Base-by-base conservation (phyloP, 2,797 vertebrate genomes). In the Lithobates pipiens region DNA sequence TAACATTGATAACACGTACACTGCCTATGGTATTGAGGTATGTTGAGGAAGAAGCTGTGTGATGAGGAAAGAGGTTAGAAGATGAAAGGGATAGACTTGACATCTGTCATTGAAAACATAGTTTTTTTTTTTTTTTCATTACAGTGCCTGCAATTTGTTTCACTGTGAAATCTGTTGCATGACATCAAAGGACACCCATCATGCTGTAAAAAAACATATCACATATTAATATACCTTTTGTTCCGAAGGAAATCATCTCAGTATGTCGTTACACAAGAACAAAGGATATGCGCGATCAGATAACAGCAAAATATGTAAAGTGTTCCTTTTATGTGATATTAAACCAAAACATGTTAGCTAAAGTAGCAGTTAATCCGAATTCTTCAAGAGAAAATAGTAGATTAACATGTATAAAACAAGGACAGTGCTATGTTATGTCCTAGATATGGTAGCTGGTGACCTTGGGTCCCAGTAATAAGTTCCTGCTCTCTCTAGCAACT, bases 61-160 rank as follows among this genome's bases (percentile, higher is more conserved):
- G 76, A 78, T 73, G 75, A 84, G 72, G 44, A 68, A n/a, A 73
- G 34, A 85, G 83, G 54, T 65, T 72, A 50, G 18, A 42, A 61
- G 25, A 78, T 67, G 36, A 85, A 61, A 39, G 50, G 3, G 44
- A 70, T 70, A 29, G 44, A 42, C 32, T 57, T 84, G 75, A 70
- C 65, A 77, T 84, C 68, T 77, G 63, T 84, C 46, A 84, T 29
- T 25, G 65, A 10, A 77, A 70, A 84, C 11, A 29, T 46, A 32
- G 6, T 4, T 54, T 54, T 61, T 7, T 36, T 32, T 32, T 32
- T 32, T 76, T 68, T 70, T 54, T 82, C 32, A 42, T 32, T 36
- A 63, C 69, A 72, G 25, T 81, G 21, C 23, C 54, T 74, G 36
- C 15, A 74, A 61, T 73, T 82, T 65, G 54, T 65, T 74, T 39